These are phyloP conservation scores for Rhagoletis zephyria DNA, from an alignment of 1,140 invertebrate genomes.

Conservation along the genomic window DNA sequence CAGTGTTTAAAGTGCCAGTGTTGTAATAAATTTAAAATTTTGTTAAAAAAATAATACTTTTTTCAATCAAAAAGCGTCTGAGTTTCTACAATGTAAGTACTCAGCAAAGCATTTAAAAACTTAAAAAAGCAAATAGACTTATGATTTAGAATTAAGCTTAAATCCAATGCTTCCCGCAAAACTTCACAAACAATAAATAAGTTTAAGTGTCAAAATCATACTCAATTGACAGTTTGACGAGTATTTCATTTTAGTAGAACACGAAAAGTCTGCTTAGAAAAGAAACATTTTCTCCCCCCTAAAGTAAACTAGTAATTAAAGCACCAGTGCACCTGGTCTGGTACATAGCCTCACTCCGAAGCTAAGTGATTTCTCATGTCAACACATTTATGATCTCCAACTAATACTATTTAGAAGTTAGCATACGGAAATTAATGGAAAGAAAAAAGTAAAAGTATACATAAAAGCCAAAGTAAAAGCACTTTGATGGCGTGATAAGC, in stretches of 20 bases:
- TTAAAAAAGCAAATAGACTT: no score
- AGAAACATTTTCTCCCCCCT: neutral
- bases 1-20: no score
- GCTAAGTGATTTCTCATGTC: constrained; percentile 30
- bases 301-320: neutral
- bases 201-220: neutral
- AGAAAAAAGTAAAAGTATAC: neutral
- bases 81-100: no score
- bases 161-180: no score
- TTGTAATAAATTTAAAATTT: no score
- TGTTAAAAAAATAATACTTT: no score
- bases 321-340: neutral
- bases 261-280: neutral
- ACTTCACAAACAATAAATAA: no score
- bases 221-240: neutral
- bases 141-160: no score
- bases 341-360: neutral
- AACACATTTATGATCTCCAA: neutral
- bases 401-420: neutral
- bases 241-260: neutral
- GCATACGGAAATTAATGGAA: neutral
- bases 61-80: no score
- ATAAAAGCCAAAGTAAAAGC: neutral
- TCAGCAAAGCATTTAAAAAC: no score
- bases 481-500: neutral